Evolutionary conservation across 2,888 invertebrate genomes (phyloP).

Genomic region (Dexiosoma caninum): DNA sequence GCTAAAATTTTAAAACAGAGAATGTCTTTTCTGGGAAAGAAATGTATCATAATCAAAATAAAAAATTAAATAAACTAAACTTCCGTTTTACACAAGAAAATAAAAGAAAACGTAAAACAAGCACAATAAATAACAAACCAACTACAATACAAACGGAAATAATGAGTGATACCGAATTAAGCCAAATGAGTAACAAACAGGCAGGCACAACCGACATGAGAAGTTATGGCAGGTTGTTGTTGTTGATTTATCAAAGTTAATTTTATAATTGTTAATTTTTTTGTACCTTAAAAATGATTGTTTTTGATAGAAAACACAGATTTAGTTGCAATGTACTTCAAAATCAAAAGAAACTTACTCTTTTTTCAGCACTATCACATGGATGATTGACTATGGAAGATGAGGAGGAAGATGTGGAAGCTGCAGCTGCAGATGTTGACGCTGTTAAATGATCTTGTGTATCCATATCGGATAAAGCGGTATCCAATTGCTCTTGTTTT

Average conservation of each 20-base stretch:
- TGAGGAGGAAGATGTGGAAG: slow-evolving; percentile 70
- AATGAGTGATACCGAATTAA: slow-evolving; percentile 46
- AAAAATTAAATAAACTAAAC: slow-evolving; percentile 15
- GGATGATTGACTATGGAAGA: slow-evolving; percentile 77
- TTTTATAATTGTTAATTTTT: neutral
- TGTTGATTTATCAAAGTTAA: neutral
- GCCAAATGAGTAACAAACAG: slow-evolving; percentile 24
- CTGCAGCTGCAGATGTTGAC: slow-evolving; percentile 68
- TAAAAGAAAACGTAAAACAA: slow-evolving; percentile 13
- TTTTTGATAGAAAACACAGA: too few relatives aligned
- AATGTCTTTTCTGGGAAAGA: too few relatives aligned
- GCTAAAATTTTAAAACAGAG: too few relatives aligned
- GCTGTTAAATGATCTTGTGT: slow-evolving; percentile 70
- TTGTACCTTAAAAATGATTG: neutral
- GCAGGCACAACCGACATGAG: neutral
- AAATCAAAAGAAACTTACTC: slow-evolving; percentile 71
- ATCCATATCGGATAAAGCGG: slow-evolving; percentile 70
- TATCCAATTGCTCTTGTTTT: slow-evolving; percentile 76
- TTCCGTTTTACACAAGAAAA: slow-evolving; percentile 43
- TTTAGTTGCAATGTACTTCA: too few relatives aligned
- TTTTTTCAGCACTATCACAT: slow-evolving; percentile 78
- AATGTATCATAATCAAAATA: neutral
- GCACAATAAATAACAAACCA: too few relatives aligned
- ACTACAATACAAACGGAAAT: slow-evolving; percentile 45
- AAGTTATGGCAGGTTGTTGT: slow-evolving; percentile 27